Percentiles rank a stretch among this genome's conserved stretches.
Conservation (phyloP, 1,140 invertebrate species). For the Tenebrio molitor region DNA sequence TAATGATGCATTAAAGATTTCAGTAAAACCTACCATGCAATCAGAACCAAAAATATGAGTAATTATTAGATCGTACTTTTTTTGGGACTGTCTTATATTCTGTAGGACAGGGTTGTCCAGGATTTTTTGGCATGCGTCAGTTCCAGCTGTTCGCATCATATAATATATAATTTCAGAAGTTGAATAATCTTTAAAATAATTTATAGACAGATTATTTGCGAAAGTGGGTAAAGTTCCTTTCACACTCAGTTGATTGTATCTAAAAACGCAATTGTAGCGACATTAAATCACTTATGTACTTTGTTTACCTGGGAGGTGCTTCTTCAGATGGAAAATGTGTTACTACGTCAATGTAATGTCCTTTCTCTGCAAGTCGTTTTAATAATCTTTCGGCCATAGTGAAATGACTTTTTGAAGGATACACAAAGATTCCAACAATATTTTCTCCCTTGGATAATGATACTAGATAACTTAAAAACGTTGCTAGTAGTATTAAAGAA, state of each 20-base stretch:
- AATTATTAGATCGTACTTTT: slow-evolving; percentile 49
- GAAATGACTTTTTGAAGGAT: slow-evolving; percentile 52
- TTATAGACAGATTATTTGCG: too few relatives aligned
- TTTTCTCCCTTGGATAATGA: slow-evolving; percentile 10
- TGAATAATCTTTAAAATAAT: too few relatives aligned
- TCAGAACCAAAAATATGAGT: slow-evolving; percentile 41
- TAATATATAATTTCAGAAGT: too few relatives aligned
- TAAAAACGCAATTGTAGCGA: neutral
- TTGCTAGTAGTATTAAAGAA: too few relatives aligned
- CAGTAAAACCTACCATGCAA: slow-evolving; percentile 45
- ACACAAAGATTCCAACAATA: slow-evolving; percentile 57
- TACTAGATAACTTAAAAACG: too few relatives aligned
- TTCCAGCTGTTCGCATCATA: too few relatives aligned
- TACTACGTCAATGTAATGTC: slow-evolving; percentile 79
- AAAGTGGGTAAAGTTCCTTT: too few relatives aligned
- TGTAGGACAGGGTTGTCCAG: slow-evolving; percentile 1
- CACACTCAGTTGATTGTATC: slow-evolving; percentile 60
- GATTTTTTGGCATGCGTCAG: too few relatives aligned
- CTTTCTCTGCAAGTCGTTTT: slow-evolving; percentile 73
- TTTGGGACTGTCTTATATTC: slow-evolving; percentile 40
- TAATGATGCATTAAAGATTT: slow-evolving; percentile 22
- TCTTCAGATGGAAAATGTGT: slow-evolving; percentile 73
- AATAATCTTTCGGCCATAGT: slow-evolving; percentile 75
- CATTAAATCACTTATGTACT: slow-evolving; percentile 23
- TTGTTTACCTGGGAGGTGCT: slow-evolving; percentile 63